Evolutionary conservation across 37 sponge, comb jelly and placozoan genomes (phyloP).

Genomic region (Bolinopsis microptera): DNA sequence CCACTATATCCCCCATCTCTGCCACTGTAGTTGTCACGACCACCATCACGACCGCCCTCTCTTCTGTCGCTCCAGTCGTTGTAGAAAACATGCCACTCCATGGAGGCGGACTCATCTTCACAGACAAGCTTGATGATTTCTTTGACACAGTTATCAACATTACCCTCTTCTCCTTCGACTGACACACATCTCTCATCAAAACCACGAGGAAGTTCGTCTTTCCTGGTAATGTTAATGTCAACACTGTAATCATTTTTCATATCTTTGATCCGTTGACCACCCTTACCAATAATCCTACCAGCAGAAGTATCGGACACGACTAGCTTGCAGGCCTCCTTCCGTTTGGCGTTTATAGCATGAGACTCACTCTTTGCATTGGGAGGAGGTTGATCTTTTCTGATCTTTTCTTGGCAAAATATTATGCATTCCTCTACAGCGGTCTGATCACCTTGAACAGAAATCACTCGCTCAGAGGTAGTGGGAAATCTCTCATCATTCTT

Average conservation of each 20-base stretch:
- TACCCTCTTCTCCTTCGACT: slow-evolving; percentile 63
- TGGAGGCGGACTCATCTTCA: slow-evolving; percentile 54
- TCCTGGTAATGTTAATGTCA: slow-evolving; percentile 79
- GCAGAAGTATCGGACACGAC: slow-evolving; percentile 87
- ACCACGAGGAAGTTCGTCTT: slow-evolving; percentile 70
- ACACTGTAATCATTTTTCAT: slow-evolving; percentile 78
- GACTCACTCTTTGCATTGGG: slow-evolving; percentile 65
- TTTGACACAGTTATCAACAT: slow-evolving; percentile 61
- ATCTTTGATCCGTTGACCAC: slow-evolving; percentile 80
- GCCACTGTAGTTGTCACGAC: neutral
- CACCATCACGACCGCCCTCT: neutral
- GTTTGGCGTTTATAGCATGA: slow-evolving; percentile 56
- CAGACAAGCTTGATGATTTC: slow-evolving; percentile 50
- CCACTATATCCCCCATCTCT: neutral
- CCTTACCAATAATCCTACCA: slow-evolving; percentile 92
- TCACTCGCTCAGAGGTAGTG: slow-evolving; percentile 80
- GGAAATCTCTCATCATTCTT: slow-evolving; percentile 82
- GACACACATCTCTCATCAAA: slow-evolving; percentile 78
- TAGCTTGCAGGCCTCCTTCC: slow-evolving; percentile 68
- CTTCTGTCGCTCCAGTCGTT: slow-evolving; percentile 37
- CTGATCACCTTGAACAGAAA: slow-evolving; percentile 72
- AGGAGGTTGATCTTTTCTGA: slow-evolving; percentile 56
- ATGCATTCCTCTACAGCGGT: slow-evolving; percentile 18
- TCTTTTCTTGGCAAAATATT: slow-evolving; percentile 33
- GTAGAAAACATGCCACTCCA: slow-evolving; percentile 63